A percentile compares a stretch with the other conserved stretches of the same genome.
These are phyloP conservation scores for Hedychridium roseum DNA, from an alignment of 2,888 invertebrate genomes.

Conservation along the genomic window DNA sequence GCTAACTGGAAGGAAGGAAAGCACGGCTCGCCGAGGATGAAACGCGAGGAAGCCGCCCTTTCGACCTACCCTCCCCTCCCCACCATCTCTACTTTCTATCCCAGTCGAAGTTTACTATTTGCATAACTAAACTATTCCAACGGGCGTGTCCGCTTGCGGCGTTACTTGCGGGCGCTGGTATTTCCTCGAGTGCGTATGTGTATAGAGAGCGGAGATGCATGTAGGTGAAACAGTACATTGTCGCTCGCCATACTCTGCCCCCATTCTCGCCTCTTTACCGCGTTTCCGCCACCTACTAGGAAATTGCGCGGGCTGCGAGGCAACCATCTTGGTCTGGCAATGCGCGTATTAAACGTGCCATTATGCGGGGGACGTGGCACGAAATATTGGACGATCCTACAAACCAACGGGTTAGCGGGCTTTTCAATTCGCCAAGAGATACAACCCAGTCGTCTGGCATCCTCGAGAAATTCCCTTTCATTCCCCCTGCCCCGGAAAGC, in stretches of 20 bases:
- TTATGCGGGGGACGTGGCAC: constrained; percentile 24
- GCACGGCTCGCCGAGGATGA: background rate
- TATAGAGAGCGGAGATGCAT: constrained; percentile 18
- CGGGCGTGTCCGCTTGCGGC: constrained; percentile 23
- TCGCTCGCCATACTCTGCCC: constrained; percentile 8
- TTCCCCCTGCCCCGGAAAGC: too few relatives aligned
- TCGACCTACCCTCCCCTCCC: too few relatives aligned
- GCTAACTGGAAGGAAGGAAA: constrained; percentile 12
- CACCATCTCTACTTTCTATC: too few relatives aligned
- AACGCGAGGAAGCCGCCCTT: constrained; percentile 23
- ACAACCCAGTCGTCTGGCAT: too few relatives aligned
- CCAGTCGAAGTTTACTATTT: constrained; percentile 36
- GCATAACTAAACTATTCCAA: constrained; percentile 38
- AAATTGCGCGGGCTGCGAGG: constrained; percentile 30
- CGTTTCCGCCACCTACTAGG: constrained; percentile 13
- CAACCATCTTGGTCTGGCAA: constrained; percentile 28
- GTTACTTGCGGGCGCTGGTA: constrained; percentile 24
- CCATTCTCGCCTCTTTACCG: constrained; percentile 4
- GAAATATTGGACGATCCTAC: too few relatives aligned
- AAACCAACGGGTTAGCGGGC: too few relatives aligned
- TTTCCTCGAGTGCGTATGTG: constrained; percentile 23
- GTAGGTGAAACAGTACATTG: constrained; percentile 17
- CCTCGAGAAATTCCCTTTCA: too few relatives aligned
- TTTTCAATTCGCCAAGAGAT: too few relatives aligned
- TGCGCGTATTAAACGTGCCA: constrained; percentile 30